phyloP scores from a whole-genome alignment of 2,113 vertebrate species.

The Ictalurus punctatus region DNA sequence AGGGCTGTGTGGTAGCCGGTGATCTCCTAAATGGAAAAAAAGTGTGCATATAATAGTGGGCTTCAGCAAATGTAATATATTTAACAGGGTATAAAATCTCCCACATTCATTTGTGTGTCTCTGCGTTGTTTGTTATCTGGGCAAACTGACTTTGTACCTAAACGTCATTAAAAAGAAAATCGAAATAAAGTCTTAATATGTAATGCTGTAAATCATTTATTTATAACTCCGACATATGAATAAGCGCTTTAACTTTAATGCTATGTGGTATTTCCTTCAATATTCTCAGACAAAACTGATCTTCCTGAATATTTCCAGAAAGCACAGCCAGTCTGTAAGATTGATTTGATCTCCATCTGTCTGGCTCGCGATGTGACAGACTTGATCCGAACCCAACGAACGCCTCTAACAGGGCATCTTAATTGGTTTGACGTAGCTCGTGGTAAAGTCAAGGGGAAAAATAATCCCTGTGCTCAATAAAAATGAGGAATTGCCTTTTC shows the following conservation, averaged over 20 bases:
- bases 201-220: background rate
- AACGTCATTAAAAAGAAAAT: background rate
- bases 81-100: background rate
- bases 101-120: background rate
- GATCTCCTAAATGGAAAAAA: slow-evolving; percentile 81
- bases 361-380: slow-evolving; percentile 17
- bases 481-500: slow-evolving; percentile 29
- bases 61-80: background rate
- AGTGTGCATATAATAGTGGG: background rate
- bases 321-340: background rate
- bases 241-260: background rate
- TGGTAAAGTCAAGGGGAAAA: slow-evolving; percentile 39
- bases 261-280: background rate
- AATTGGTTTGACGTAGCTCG: slow-evolving; percentile 40
- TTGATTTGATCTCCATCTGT: slow-evolving; percentile 38
- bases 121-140: background rate
- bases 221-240: background rate
- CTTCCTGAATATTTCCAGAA: slow-evolving; percentile 22
- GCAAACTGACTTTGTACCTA: background rate
- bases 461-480: slow-evolving; percentile 36
- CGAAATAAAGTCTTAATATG: background rate
- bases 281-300: background rate
- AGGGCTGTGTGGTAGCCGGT: slow-evolving; percentile 85
- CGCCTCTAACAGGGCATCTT: slow-evolving; percentile 29
- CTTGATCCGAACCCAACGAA: slow-evolving; percentile 28